phyloP scores from a whole-genome alignment of 2,113 vertebrate species.

The Calyptomena viridis region DNA sequence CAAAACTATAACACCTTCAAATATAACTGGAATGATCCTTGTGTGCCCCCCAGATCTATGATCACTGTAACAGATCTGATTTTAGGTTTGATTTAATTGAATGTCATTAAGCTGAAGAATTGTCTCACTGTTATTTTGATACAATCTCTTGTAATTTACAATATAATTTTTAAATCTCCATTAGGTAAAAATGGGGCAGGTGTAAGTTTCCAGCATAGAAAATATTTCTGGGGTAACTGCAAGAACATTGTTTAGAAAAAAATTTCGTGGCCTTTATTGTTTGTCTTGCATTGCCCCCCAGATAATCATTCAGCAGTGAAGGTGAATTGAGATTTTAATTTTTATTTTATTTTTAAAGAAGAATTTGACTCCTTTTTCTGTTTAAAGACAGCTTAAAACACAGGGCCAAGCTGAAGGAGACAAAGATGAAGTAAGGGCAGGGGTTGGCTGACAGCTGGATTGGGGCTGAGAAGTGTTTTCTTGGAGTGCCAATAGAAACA shows the following conservation, averaged over 20 bases:
- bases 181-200: not conserved
- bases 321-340: not conserved
- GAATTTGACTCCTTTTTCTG: not conserved
- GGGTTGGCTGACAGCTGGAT: not conserved
- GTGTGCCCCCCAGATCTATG: not conserved
- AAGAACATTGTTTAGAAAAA: not conserved
- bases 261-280: not conserved
- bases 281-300: not conserved
- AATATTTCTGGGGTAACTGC: not conserved
- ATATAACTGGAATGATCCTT: not conserved
- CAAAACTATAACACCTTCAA: too few species aligned
- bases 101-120: not conserved
- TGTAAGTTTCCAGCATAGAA: not conserved
- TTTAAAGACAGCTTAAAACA: not conserved
- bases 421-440: slow-evolving; percentile 9
- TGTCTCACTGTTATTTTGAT: not conserved
- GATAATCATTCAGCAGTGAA: not conserved
- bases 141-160: not conserved
- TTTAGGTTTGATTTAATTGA: not conserved
- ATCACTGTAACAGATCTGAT: not conserved
- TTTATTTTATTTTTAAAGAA: not conserved
- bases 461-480: slow-evolving; percentile 9
- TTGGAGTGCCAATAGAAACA: not conserved
- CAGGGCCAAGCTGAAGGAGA: not conserved
- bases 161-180: not conserved